These are phyloP conservation scores for Papilio protenor DNA, from an alignment of 2,888 invertebrate species.

Conservation along the genomic window DNA sequence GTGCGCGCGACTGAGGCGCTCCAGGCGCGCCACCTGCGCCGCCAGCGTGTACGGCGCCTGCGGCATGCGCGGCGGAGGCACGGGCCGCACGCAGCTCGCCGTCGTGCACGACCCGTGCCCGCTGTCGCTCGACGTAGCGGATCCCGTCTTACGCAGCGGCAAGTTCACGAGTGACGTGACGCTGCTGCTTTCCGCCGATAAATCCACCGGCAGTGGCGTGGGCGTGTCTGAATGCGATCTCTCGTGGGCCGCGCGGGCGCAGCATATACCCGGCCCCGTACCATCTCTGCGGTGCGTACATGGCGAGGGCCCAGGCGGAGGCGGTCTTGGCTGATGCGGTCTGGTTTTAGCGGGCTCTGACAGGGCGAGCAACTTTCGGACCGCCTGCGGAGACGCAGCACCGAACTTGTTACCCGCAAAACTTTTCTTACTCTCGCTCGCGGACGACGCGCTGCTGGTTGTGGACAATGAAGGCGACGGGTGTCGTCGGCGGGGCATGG, in stretches of 20 bases:
- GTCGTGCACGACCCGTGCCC: constrained; percentile 91
- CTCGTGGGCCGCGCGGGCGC: constrained; percentile 90
- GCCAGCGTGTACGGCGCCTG: constrained; percentile 94
- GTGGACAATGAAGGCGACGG: constrained; percentile 97
- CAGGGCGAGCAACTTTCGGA: constrained; percentile 96
- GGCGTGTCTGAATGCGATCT: constrained; percentile 95
- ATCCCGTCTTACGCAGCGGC: constrained; percentile 94
- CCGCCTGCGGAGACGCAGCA: constrained; percentile 98
- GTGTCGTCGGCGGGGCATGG: constrained; percentile 90
- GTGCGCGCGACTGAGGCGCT: constrained; percentile 92
- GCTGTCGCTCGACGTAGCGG: constrained; percentile 96
- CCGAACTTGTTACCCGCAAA: constrained; percentile 89
- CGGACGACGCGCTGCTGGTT: constrained; percentile 95
- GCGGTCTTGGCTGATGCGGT: constrained; percentile 92
- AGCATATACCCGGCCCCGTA: constrained; percentile 76
- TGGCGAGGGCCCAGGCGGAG: constrained; percentile 86
- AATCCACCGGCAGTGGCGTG: constrained; percentile 92
- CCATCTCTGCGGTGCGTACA: constrained; percentile 86
- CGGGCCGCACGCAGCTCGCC: constrained; percentile 84
- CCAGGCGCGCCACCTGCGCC: constrained; percentile 93
- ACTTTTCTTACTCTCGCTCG: constrained; percentile 88
- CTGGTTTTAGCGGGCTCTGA: constrained; percentile 95
- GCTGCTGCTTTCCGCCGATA: constrained; percentile 97
- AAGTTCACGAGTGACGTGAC: constrained; percentile 96
- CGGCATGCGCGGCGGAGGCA: constrained; percentile 87